These are phyloP conservation scores for Branchipolynoe longqiensis DNA, from an alignment of 2,888 invertebrate species.

Conservation along the genomic window DNA sequence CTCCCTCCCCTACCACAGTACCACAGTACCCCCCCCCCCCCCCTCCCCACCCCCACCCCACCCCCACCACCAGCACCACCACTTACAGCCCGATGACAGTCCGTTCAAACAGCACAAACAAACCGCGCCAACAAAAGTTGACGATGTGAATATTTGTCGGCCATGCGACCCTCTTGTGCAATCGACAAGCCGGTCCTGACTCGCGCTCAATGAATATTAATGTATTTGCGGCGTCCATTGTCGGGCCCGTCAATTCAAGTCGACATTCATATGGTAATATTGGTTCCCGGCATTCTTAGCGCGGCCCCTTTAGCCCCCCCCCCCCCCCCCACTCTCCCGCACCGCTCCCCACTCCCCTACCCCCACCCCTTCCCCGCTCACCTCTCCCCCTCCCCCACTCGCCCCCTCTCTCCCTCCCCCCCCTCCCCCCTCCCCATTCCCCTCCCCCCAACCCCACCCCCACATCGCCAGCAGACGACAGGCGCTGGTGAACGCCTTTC, in stretches of 20 bases:
- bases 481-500: too few relatives aligned
- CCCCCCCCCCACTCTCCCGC: neutral
- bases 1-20: neutral
- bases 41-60: neutral
- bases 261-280: constrained; percentile 23
- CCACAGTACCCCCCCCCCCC: neutral
- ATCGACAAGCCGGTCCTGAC: constrained; percentile 8
- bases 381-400: neutral
- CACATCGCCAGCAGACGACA: too few relatives aligned
- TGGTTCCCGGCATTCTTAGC: too few relatives aligned
- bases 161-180: constrained; percentile 25
- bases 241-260: constrained; percentile 18
- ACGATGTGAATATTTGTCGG: constrained; percentile 24
- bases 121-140: neutral
- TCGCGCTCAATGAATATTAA: constrained; percentile 20
- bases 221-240: constrained; percentile 22
- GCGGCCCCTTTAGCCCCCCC: neutral
- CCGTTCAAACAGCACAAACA: constrained; percentile 3
- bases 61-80: neutral
- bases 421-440: neutral
- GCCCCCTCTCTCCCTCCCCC: neutral
- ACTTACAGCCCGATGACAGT: neutral
- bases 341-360: too few relatives aligned
- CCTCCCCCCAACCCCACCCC: too few relatives aligned
- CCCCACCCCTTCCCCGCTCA: too few relatives aligned